These are phyloP conservation scores for Rhadinocentrus ornatus DNA, from an alignment of 2,797 vertebrate species.

Conservation along the genomic window DNA sequence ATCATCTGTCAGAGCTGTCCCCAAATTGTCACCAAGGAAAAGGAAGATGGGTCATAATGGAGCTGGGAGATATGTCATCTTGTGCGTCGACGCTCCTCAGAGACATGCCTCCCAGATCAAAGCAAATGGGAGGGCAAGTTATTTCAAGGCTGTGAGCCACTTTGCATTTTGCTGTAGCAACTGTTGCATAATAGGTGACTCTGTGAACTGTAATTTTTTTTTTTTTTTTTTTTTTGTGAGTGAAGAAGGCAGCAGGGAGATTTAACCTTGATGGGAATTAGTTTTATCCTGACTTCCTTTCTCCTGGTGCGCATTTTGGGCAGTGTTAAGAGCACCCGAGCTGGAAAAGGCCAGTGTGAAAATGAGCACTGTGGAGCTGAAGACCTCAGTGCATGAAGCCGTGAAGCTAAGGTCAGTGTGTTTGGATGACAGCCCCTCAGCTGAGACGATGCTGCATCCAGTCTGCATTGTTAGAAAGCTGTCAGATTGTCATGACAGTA, in stretches of 20 bases:
- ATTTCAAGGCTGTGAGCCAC: constrained; percentile 7
- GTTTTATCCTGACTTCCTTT: constrained; percentile 8
- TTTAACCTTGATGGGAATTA: constrained; percentile 25
- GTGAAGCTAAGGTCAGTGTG: constrained; percentile 24
- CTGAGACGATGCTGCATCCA: constrained; percentile 39
- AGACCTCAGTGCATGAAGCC: constrained; percentile 19
- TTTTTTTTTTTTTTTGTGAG: not conserved
- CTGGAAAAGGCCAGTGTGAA: not conserved
- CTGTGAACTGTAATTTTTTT: not conserved
- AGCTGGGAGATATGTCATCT: constrained; percentile 22
- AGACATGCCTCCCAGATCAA: constrained; percentile 48
- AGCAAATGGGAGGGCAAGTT: constrained; percentile 38
- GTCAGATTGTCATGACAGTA: constrained; percentile 53
- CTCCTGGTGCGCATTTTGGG: not conserved
- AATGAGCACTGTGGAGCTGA: not conserved
- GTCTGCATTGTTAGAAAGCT: constrained; percentile 53
- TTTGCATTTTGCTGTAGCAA: constrained; percentile 38
- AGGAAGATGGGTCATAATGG: constrained; percentile 57
- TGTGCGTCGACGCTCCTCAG: constrained; percentile 22
- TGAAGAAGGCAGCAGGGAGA: constrained; percentile 4
- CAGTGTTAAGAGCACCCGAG: not conserved
- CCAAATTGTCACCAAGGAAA: constrained; percentile 46
- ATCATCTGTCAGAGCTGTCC: constrained; percentile 62
- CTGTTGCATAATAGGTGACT: constrained; percentile 32
- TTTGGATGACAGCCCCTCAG: constrained; percentile 52